Base-by-base conservation (phyloP, 1,140 invertebrate species). In the Sipha flava region DNA sequence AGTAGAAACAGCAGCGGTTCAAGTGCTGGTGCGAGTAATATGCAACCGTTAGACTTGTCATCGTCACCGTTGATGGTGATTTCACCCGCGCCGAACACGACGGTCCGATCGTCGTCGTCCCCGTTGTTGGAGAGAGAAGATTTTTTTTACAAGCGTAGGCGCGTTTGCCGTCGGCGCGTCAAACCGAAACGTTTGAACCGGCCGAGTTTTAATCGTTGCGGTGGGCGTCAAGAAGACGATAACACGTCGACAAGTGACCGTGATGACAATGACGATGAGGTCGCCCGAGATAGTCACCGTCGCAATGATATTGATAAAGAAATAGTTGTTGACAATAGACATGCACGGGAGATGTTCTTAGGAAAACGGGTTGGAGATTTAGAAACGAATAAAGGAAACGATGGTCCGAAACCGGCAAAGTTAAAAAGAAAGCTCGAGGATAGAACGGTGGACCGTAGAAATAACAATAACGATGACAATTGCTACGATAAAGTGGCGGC, bases 101-200 rank as follows among this genome's bases (percentile, higher is more conserved):
- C 43, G 23, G n/a, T 47, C 9, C 66, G 23, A 12, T 47, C 40
- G 14, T 45, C 66, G 66, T 70, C 66, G 16, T 70, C 64, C 23
- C 64, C 40, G 16, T 70, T 43, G 0, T 34, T 37, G 7, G 18
- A 10, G 29, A 16, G 16, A 12, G 43, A 62, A 12, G 64, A 72
- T 31, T 40, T 54, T 31, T 80, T 79, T 68, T 68, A 70, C 66
- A 70, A 70, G 16, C 79, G 79, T 34, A 47, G 29, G 14, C 59
- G 64, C 18, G 31, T 49, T 12, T 16, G 68, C 1, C 62, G 79
- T 12, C 31, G 59, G 21, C 66, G 64, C 16, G 37, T 77, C 2
- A 23, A 16, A 16, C 52, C 52, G 4, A 77, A 77, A 43, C 49
- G 73, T 18, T 57, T 54, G 34, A 54, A 40, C 14, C 23, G 73